These are phyloP conservation scores for Drepanosiphum platanoidis DNA, from an alignment of 2,888 invertebrate genomes.

Conservation along the genomic window DNA sequence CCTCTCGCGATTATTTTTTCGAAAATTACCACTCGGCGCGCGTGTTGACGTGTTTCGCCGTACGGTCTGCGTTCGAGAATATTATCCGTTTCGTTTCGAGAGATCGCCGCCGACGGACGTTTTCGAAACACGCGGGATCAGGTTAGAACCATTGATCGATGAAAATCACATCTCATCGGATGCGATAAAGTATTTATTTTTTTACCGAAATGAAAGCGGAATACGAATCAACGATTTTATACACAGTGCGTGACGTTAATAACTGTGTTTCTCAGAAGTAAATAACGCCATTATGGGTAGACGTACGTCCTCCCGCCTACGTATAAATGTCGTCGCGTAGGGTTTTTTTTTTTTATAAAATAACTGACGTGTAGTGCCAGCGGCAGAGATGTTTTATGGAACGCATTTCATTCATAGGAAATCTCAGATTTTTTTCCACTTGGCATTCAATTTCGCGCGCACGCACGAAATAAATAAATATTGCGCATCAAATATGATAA, in stretches of 20 bases:
- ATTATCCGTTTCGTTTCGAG: no score
- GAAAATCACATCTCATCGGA: no score
- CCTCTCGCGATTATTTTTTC: no score
- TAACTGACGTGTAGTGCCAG: background rate
- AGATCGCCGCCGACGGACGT: no score
- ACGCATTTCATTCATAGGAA: background rate
- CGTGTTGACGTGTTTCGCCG: no score
- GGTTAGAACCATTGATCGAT: no score
- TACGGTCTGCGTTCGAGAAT: no score
- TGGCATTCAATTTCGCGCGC: background rate
- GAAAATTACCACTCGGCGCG: no score
- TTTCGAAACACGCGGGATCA: no score
- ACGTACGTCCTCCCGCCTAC: no score
- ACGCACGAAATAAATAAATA: background rate
- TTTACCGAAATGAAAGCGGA: background rate
- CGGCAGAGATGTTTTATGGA: background rate
- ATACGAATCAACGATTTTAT: background rate
- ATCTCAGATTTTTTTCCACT: background rate
- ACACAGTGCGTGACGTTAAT: background rate
- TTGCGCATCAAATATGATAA: background rate
- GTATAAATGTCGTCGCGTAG: background rate
- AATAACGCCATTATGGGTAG: background rate
- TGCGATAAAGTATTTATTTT: no score
- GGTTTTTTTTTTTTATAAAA: no score
- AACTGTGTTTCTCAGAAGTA: background rate